These are phyloP conservation scores for Champsocephalus gunnari DNA, from an alignment of 2,797 vertebrate species.

Conservation along the genomic window DNA sequence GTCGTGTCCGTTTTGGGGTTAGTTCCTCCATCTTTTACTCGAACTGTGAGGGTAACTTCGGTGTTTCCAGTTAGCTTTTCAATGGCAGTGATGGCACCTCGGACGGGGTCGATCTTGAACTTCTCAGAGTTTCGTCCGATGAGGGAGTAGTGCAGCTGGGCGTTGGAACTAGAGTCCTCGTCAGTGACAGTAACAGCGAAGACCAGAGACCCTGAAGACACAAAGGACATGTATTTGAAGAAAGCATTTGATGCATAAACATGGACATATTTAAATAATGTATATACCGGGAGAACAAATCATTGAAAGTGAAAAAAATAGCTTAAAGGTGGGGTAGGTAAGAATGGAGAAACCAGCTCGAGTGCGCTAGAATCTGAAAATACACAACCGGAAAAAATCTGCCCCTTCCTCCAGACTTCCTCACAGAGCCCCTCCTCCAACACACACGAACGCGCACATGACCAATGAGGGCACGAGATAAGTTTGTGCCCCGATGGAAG, in stretches of 20 bases:
- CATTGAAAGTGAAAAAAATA: no score
- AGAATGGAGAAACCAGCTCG: no score
- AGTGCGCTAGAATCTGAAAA: no score
- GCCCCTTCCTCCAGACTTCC: no score
- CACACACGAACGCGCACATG: no score
- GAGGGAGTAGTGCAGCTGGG: conserved; percentile 94
- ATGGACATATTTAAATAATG: background rate
- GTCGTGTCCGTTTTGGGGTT: conserved; percentile 92
- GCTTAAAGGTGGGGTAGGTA: no score
- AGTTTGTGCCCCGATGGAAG: no score
- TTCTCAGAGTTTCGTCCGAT: conserved; percentile 92
- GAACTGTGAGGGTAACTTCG: conserved; percentile 94
- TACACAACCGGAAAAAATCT: no score
- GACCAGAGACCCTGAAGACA: conserved; percentile 89
- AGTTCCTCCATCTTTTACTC: conserved; percentile 90
- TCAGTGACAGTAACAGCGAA: conserved; percentile 98
- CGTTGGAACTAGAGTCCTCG: conserved; percentile 92
- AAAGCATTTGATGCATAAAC: background rate
- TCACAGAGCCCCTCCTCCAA: no score
- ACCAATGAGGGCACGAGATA: no score
- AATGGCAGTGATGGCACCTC: conserved; percentile 93
- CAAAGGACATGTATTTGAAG: background rate
- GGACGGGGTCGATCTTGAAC: conserved; percentile 93
- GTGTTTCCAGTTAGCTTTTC: conserved; percentile 87
- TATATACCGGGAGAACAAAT: background rate